Base-by-base conservation (phyloP, 2,888 invertebrate genomes). In the Heliconius ismenius region DNA sequence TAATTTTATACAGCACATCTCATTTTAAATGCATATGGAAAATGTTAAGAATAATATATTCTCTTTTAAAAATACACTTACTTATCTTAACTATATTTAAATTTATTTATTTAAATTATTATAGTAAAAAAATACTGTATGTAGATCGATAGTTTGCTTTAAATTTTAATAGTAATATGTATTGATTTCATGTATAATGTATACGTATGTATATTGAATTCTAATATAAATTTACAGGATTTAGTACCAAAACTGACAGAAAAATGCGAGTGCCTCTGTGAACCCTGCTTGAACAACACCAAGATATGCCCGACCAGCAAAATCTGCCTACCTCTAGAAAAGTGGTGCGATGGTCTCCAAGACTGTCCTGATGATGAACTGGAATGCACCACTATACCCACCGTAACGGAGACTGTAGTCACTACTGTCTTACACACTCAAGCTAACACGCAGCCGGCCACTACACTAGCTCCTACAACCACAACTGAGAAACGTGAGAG, bases 281-380 rank as follows among this genome's bases (percentile, higher is more conserved):
- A 96, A 84, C 95, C 96, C 0, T 98, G 98, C 83, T 95, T 96
- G 0, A 85, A 88, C n/a, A 95, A 95, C 28, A 95, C 96, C 24
- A 94, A 92, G 65, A 91, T 97, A 36, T 98, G 98, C 83, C 96
- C 96, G 2, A 96, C 97, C 0, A 96, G 96, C 86, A 96, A 96
- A 78, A 92, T 96, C 73, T 98, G 98, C 84, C 95, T 98, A 24
- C 93, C 96, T 0, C 94, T 95, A 62, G 90, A 95, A 0, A 91
- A 95, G 18, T 98, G 98, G 98, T 98, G 98, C 86, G 96, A 98
- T 86, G 97, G 97, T 0, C 91, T 97, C 0, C 95, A 95, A 73
- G 96, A 98, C 88, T 98, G 98, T 83, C 96, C 97, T 0, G 98
- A 98, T 84, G 98, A 98, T 87, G 98, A 98, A 89, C 88, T 90